Base-by-base conservation (phyloP, 1,140 invertebrate species). In the Ceratoteleas bidentatus region DNA sequence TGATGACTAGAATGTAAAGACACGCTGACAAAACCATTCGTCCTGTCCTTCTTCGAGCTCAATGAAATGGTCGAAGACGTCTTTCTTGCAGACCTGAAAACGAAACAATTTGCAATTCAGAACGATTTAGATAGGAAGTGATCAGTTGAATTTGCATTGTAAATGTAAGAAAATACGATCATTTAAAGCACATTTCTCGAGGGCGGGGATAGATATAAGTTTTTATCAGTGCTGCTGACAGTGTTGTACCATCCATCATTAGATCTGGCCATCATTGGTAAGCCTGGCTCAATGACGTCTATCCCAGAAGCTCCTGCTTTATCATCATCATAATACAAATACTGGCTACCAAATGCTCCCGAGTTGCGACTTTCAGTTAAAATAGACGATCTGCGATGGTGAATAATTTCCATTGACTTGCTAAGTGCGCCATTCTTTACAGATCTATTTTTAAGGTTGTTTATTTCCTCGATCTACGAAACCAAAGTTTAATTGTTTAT, bases 261-360 rank as follows among this genome's bases (percentile, higher is more conserved):
- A 4, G 93, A 92, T 56, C 91, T 86, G 13, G 94, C 90, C 90
- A 95, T 92, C 94, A 94, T 95, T 2, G 94, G 93, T 5, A 93
- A 91, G 64, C 92, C 94, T 4, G 93, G 93, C 75, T 93, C 93
- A 13, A 92, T 93, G 43, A 95, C 94, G 90, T 95, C 94, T 85
- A 94, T 94, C 49, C 93, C 93, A 9, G 92, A 88, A 34, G 92
- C 91, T 13, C 86, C 85, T 15, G 92, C 87, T 13, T 92, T 91
- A 80, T 94, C 92, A 83, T 95, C 94, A 79, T 94, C 93, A 84
- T 94, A 94, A 80, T 93, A 94, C 24, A 95, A 89, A 87, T 94
- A 94, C 84, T 95, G 94, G 87, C 94, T 94, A 64, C 87, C 86
- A 60, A 88, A 88, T 56, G 78, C 78, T 43, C 65, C 66, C 15